Percentiles rank a stretch among this genome's conserved stretches.
Evolutionary conservation across 1,140 invertebrate genomes (phyloP).

Genomic region (Scaptomyza pallida): DNA sequence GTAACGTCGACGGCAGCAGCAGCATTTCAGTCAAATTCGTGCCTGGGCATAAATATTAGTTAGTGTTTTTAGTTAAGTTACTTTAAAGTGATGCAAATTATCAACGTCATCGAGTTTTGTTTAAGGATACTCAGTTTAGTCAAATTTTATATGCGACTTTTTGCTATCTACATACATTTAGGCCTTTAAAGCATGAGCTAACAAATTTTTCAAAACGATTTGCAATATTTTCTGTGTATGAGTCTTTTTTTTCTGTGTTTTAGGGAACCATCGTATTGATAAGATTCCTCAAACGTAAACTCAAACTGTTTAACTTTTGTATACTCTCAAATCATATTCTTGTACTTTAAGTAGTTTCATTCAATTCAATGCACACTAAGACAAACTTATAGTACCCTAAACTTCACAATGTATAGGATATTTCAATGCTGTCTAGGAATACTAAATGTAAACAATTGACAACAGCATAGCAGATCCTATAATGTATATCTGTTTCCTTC

Average conservation of each 20-base stretch:
- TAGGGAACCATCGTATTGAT: neutral
- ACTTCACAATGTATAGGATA: neutral
- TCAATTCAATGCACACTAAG: slow-evolving; percentile 6
- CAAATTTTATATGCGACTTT: slow-evolving; percentile 49
- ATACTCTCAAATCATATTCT: slow-evolving; percentile 12
- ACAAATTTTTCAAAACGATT: slow-evolving; percentile 4
- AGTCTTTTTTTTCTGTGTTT: neutral
- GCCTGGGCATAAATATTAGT: slow-evolving; percentile 45
- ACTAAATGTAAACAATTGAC: neutral
- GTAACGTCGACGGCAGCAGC: slow-evolving; percentile 11
- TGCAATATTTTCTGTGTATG: slow-evolving; percentile 5
- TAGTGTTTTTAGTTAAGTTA: slow-evolving; percentile 43
- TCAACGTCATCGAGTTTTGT: slow-evolving; percentile 36
- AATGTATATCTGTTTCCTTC: slow-evolving; percentile 1
- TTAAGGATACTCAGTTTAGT: slow-evolving; percentile 75
- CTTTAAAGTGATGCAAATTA: too few relatives aligned
- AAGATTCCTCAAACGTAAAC: neutral
- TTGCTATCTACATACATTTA: slow-evolving; percentile 10
- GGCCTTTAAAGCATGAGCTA: neutral
- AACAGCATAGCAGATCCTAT: neutral
- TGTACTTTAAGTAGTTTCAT: neutral
- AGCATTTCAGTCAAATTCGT: slow-evolving; percentile 68
- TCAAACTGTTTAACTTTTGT: neutral
- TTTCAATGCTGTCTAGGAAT: neutral
- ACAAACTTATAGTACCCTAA: slow-evolving; percentile 10